phyloP scores from a whole-genome alignment of 2,797 vertebrate species.

The Enteromius paludinosus region DNA sequence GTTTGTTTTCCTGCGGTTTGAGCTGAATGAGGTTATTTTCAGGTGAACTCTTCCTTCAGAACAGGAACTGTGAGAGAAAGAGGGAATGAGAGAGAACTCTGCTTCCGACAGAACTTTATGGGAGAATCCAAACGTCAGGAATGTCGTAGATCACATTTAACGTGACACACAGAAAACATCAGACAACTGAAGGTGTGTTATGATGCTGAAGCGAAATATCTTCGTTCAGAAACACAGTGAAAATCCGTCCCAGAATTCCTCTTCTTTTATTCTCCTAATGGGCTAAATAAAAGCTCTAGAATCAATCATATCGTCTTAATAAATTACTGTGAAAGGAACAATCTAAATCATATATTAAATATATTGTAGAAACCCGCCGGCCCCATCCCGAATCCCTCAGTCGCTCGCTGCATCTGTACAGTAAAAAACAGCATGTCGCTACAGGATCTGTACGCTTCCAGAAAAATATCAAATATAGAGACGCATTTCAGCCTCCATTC shows the following conservation, averaged over 20 bases:
- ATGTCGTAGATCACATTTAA: conserved; percentile 7
- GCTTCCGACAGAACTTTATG: not conserved
- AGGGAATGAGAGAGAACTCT: not conserved
- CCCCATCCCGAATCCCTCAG: conserved; percentile 58
- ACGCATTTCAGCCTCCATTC: conserved; percentile 24
- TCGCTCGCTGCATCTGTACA: conserved; percentile 82
- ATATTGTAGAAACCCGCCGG: conserved; percentile 84
- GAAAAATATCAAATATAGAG: conserved; percentile 55
- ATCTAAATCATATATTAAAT: conserved; percentile 93
- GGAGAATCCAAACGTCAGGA: not conserved
- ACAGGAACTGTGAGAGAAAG: not conserved
- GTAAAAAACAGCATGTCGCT: conserved; percentile 71
- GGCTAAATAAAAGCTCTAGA: conserved; percentile 77
- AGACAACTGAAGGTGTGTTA: not conserved
- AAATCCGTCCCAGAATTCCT: conserved; percentile 19
- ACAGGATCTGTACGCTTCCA: conserved; percentile 19
- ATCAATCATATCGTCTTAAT: conserved; percentile 78
- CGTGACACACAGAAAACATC: not conserved
- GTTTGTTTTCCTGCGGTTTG: not conserved
- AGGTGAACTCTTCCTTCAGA: not conserved
- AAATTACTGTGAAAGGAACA: conserved; percentile 87
- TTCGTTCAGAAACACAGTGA: conserved; percentile 19
- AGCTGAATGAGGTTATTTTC: not conserved
- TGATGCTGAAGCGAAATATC: conserved; percentile 6
- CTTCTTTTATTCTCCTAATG: conserved; percentile 63